phyloP scores from a whole-genome alignment of 1,140 invertebrate species.

The Bombus pascuorum region DNA sequence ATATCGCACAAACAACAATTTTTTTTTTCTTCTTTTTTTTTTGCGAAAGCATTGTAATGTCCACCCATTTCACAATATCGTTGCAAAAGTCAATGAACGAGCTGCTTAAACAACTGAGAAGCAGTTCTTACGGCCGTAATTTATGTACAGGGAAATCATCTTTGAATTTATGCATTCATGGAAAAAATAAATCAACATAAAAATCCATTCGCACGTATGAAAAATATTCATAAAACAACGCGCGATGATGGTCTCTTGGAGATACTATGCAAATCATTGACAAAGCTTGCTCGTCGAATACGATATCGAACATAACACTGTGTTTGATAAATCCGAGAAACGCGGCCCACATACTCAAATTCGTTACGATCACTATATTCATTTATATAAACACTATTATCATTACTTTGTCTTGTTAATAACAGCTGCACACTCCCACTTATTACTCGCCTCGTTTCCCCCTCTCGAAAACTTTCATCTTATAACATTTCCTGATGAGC shows the following conservation, averaged over 20 bases:
- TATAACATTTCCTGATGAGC: not conserved
- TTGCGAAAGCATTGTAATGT: not conserved
- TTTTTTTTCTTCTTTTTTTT: too few species aligned
- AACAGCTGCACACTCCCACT: slow-evolving; percentile 5
- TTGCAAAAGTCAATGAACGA: slow-evolving; percentile 6
- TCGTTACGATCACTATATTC: not conserved
- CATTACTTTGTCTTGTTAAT: slow-evolving; percentile 2
- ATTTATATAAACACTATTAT: slow-evolving; percentile 9
- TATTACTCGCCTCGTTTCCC: not conserved
- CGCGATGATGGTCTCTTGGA: slow-evolving; percentile 5
- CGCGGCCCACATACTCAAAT: slow-evolving; percentile 6
- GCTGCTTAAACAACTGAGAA: slow-evolving; percentile 1
- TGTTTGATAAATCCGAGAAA: slow-evolving; percentile 36
- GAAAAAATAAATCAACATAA: slow-evolving; percentile 33
- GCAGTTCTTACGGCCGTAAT: slow-evolving; percentile 12
- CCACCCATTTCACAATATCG: not conserved
- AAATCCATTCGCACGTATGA: slow-evolving; percentile 6
- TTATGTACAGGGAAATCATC: slow-evolving; percentile 51
- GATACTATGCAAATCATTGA: slow-evolving; percentile 15
- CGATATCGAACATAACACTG: not conserved
- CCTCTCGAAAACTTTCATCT: not conserved
- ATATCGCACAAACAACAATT: not conserved
- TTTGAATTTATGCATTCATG: slow-evolving; percentile 28
- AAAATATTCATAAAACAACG: slow-evolving; percentile 41
- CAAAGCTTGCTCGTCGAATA: not conserved